Evolutionary conservation across 1,140 invertebrate genomes (phyloP).

Genomic region (Zaprionus ornatus): DNA sequence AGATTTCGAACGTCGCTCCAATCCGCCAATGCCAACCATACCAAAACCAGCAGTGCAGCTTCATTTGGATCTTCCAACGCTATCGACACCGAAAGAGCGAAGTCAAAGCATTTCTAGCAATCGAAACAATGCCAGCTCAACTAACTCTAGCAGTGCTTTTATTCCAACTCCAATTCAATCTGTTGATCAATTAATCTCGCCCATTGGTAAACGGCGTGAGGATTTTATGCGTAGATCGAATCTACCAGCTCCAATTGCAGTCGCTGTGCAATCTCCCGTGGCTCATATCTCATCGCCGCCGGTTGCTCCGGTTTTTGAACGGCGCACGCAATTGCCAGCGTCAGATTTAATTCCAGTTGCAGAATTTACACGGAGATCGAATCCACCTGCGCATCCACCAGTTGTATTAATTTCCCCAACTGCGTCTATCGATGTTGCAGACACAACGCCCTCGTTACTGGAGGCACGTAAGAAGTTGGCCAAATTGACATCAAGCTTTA

Average conservation of each 20-base stretch:
- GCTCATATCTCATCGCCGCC: neutral
- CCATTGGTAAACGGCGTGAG: neutral
- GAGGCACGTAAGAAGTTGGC: slow-evolving; percentile 68
- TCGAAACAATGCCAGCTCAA: neutral
- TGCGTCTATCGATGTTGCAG: neutral
- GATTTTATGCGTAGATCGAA: slow-evolving; percentile 3
- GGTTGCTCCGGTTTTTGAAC: neutral
- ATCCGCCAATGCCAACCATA: neutral
- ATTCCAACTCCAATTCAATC: too few relatives aligned
- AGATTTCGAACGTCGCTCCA: neutral
- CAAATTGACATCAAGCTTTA: slow-evolving; percentile 9
- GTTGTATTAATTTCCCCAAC: neutral
- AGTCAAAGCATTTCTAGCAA: neutral
- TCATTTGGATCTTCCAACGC: neutral
- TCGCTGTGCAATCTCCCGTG: neutral
- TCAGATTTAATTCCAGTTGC: neutral
- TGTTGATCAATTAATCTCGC: neutral
- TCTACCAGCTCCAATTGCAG: neutral
- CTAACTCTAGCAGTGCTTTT: neutral
- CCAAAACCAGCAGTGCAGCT: neutral
- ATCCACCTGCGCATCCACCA: neutral
- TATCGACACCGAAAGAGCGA: neutral
- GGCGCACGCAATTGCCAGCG: neutral
- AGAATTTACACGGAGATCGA: neutral
- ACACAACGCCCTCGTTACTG: slow-evolving; percentile 15